Conservation (phyloP, 1,140 invertebrate genomes). For the Eciton burchellii region DNA sequence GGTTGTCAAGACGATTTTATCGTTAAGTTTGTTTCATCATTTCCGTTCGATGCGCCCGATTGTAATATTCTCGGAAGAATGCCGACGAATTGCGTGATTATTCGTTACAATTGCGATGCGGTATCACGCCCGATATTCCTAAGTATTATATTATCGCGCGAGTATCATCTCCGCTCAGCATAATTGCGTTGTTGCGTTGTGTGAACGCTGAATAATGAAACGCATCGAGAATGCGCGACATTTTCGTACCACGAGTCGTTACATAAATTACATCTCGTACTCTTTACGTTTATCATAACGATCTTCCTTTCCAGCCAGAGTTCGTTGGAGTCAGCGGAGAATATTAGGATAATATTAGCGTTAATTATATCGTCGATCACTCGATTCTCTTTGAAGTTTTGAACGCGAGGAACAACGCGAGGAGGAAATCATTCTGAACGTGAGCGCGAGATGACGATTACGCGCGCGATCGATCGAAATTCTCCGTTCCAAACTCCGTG, state of each 20-base stretch:
- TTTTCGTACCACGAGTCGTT: background rate
- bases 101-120: constrained; percentile 40
- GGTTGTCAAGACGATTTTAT: constrained; percentile 44
- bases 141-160: background rate
- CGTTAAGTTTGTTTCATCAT: constrained; percentile 35
- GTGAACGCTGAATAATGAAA: background rate
- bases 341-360: constrained; percentile 15
- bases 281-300: constrained; percentile 5
- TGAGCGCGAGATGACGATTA: constrained; percentile 32
- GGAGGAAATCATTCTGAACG: constrained; percentile 25
- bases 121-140: background rate
- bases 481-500: constrained; percentile 60
- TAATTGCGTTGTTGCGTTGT: background rate
- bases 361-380: constrained; percentile 28
- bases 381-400: constrained; percentile 33
- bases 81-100: background rate
- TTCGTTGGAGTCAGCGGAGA: constrained; percentile 20
- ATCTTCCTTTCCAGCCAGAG: background rate
- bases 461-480: constrained; percentile 38
- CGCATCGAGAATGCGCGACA: background rate
- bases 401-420: constrained; percentile 27
- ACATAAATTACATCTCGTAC: background rate
- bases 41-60: constrained; percentile 18
- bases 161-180: background rate
- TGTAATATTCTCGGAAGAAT: constrained; percentile 38